Conservation (phyloP, 2,797 vertebrate genomes). For the Xenentodon cancila region DNA sequence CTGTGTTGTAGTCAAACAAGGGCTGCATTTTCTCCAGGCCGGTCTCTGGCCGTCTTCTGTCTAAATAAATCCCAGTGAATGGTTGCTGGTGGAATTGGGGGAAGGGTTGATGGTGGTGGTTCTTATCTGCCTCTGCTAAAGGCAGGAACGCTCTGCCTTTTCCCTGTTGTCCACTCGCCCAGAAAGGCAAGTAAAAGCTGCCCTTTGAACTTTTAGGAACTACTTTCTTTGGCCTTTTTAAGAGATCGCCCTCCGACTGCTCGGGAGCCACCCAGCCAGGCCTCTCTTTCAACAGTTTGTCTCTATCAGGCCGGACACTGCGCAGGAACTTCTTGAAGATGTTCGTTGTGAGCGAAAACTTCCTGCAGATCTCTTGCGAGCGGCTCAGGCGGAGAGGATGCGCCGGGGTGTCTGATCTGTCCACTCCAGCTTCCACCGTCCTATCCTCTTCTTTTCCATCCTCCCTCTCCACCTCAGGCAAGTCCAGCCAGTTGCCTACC, state of each 20-base stretch:
- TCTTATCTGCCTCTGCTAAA: constrained; percentile 55
- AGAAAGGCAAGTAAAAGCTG: constrained; percentile 88
- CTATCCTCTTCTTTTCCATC: constrained; percentile 71
- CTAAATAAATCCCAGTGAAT: constrained; percentile 72
- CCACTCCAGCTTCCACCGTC: constrained; percentile 34
- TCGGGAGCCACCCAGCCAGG: constrained; percentile 88
- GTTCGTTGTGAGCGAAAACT: constrained; percentile 93
- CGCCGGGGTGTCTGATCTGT: constrained; percentile 79
- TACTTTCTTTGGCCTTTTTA: constrained; percentile 88
- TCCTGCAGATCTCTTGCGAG: constrained; percentile 90
- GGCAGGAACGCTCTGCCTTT: constrained; percentile 76
- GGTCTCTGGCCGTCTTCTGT: constrained; percentile 71
- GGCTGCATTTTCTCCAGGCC: constrained; percentile 75
- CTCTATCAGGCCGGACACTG: constrained; percentile 91
- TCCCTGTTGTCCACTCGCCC: constrained; percentile 77
- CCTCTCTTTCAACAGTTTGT: constrained; percentile 93
- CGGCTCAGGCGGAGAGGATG: constrained; percentile 76
- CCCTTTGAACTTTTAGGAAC: constrained; percentile 82
- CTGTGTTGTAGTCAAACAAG: constrained; percentile 94
- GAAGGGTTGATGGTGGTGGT: constrained; percentile 53
- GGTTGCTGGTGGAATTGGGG: constrained; percentile 66
- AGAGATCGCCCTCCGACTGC: constrained; percentile 76
- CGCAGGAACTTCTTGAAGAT: constrained; percentile 97
- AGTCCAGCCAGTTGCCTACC: constrained; percentile 96
- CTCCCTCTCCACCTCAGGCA: constrained; percentile 87